A percentile compares a stretch with the other conserved stretches of the same genome.
Evolutionary conservation across 2,113 vertebrate species (phyloP).

Genomic region (Clinocottus analis): DNA sequence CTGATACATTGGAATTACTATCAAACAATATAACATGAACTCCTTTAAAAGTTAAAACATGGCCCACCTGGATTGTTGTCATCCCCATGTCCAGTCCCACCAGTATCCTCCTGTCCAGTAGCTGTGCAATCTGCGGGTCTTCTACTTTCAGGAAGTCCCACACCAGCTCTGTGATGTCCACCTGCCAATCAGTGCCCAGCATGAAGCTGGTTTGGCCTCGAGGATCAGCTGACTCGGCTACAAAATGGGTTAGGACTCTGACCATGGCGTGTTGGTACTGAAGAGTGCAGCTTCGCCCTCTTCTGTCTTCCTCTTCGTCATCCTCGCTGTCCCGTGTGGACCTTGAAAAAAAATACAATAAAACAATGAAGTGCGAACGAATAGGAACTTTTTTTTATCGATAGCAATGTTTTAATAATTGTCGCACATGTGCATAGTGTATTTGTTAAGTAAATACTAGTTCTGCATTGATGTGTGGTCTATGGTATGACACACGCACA

Average conservation of each 20-base stretch:
- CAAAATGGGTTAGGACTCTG: slow-evolving; percentile 92
- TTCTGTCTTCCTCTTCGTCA: slow-evolving; percentile 92
- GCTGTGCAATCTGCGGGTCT: slow-evolving; percentile 86
- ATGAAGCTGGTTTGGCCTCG: slow-evolving; percentile 88
- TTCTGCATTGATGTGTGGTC: too few relatives aligned
- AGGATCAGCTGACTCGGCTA: slow-evolving; percentile 87
- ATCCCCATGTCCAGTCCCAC: slow-evolving; percentile 91
- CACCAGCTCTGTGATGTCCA: slow-evolving; percentile 93
- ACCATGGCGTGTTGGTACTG: slow-evolving; percentile 95
- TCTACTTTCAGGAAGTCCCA: slow-evolving; percentile 93
- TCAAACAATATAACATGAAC: neutral
- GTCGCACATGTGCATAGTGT: too few relatives aligned
- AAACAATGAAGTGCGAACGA: neutral
- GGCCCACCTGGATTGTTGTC: slow-evolving; percentile 92
- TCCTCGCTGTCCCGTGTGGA: slow-evolving; percentile 92
- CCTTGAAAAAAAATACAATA: slow-evolving; percentile 70
- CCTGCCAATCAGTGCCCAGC: slow-evolving; percentile 92
- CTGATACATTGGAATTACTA: neutral
- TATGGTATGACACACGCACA: neutral
- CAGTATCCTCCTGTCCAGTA: slow-evolving; percentile 88
- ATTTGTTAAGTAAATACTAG: too few relatives aligned
- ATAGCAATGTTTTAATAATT: too few relatives aligned
- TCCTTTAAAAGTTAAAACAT: neutral
- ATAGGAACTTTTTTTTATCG: too few relatives aligned
- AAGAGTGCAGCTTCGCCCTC: slow-evolving; percentile 89